Evolutionary conservation across 2,888 invertebrate genomes (phyloP).

Genomic region (Ametastegia equiseti): DNA sequence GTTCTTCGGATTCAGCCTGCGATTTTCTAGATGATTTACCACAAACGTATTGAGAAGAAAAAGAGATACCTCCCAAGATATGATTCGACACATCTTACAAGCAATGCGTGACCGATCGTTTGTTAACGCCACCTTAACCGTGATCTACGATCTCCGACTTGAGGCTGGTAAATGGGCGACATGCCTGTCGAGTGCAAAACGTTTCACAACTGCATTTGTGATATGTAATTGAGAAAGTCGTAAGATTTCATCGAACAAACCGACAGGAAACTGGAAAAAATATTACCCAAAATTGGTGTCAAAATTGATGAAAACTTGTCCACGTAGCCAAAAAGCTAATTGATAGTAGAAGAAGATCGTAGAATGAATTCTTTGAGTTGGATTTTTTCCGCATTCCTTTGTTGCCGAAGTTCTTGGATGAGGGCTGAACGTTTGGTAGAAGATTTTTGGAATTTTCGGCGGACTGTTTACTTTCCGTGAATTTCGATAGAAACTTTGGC

Average conservation of each 20-base stretch:
- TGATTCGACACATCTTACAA: constrained; percentile 26
- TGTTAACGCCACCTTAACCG: constrained; percentile 39
- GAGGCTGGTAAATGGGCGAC: not conserved
- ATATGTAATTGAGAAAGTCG: constrained; percentile 12
- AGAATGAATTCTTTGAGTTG: not conserved
- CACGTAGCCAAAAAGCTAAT: too few relatives aligned
- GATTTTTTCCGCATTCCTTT: not conserved
- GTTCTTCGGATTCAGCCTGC: not conserved
- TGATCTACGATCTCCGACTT: constrained; percentile 10
- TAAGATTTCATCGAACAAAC: not conserved
- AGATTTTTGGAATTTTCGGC: not conserved
- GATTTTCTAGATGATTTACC: constrained; percentile 19
- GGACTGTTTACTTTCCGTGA: constrained; percentile 11
- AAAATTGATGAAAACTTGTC: not conserved
- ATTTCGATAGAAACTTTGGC: constrained; percentile 50
- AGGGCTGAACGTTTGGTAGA: not conserved
- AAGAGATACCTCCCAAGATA: not conserved
- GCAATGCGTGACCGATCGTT: constrained; percentile 38
- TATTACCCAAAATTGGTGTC: not conserved
- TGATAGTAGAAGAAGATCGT: not conserved
- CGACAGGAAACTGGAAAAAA: not conserved
- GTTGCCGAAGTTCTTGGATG: not conserved
- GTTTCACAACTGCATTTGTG: constrained; percentile 42
- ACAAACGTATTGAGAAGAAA: not conserved
- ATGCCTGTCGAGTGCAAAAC: not conserved